Base-by-base conservation (phyloP, 2,888 invertebrate species). In the Eledone cirrhosa region DNA sequence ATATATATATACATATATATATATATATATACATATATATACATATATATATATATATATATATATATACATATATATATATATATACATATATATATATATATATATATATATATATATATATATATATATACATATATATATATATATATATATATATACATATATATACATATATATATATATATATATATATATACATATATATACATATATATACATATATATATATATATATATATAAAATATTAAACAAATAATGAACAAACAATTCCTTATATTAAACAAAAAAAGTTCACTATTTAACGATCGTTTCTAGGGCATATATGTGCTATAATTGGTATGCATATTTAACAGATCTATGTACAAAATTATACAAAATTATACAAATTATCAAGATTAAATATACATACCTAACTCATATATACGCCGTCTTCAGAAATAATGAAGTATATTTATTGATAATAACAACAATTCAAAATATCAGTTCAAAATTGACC, bases 171-270 rank as follows among this genome's bases (percentile, higher is more conserved):
- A 69, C 16, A 69, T 14, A 69, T 31, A 69, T 16, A 7, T 31
- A 31, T 1, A 31, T 31, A 69, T 31, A 29, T 16, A 67, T 29
- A 67, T 27, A 67, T 0, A 67, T 29, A 27, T 1, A 11, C 0
- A 29, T 1, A 29, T 27, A 27, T 1, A 27, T 7, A 67, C 8
- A 24, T 0, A 67, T 19, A 67, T 27, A 67, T 67, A 67, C 31
- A 67, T 67, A 67, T 27, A 67, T 67, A 27, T 67, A 29, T 67
- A 8, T 67, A 27, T 67, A 27, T 67, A 67, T 29, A 27, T 67
- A 27, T 67, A 67, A 27, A 31, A 31, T 27, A 27, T 3, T 67
- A 29, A 19, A 31, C 31, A 67, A 19, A 27, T n/a, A n/a, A n/a
- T n/a, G n/a, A n/a, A n/a, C n/a, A n/a, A n/a, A n/a, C n/a, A n/a